phyloP scores from a whole-genome alignment of 2,797 vertebrate genomes.

The Echiichthys vipera region DNA sequence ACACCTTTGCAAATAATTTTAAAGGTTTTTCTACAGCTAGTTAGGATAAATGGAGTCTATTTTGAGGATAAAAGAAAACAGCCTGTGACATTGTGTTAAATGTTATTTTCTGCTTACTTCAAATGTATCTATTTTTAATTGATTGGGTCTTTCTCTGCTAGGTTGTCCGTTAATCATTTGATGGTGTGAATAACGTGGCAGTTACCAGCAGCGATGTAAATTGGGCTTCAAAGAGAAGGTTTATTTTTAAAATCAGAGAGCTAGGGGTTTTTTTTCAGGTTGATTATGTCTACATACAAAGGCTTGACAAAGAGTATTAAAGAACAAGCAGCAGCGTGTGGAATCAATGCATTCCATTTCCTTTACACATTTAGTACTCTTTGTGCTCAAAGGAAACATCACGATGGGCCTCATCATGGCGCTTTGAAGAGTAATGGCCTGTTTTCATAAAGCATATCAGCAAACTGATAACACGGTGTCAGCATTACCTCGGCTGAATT shows the following conservation, averaged over 20 bases:
- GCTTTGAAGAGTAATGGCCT: conserved; percentile 63
- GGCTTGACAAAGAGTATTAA: conserved; percentile 44
- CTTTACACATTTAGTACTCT: conserved; percentile 65
- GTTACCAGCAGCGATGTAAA: conserved; percentile 72
- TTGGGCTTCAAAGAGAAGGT: conserved; percentile 71
- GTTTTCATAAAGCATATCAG: conserved; percentile 47
- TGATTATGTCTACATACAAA: conserved; percentile 68
- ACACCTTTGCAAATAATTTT: conserved; percentile 45
- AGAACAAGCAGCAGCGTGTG: conserved; percentile 59
- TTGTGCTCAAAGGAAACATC: conserved; percentile 58
- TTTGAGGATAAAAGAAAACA: conserved; percentile 43
- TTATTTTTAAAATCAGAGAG: conserved; percentile 79
- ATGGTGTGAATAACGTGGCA: conserved; percentile 69
- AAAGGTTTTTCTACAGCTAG: conserved; percentile 46
- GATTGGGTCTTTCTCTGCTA: conserved; percentile 68
- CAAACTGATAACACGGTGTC: conserved; percentile 28
- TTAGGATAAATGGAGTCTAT: conserved; percentile 50
- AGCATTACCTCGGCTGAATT: conserved; percentile 39
- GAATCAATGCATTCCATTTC: conserved; percentile 67
- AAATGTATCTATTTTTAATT: conserved; percentile 82
- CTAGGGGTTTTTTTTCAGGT: conserved; percentile 56
- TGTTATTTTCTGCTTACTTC: conserved; percentile 65
- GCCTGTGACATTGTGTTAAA: conserved; percentile 33
- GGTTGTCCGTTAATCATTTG: conserved; percentile 77
- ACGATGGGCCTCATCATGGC: conserved; percentile 47